phyloP scores from a whole-genome alignment of 1,140 invertebrate species.

The Rhyzopertha dominica region DNA sequence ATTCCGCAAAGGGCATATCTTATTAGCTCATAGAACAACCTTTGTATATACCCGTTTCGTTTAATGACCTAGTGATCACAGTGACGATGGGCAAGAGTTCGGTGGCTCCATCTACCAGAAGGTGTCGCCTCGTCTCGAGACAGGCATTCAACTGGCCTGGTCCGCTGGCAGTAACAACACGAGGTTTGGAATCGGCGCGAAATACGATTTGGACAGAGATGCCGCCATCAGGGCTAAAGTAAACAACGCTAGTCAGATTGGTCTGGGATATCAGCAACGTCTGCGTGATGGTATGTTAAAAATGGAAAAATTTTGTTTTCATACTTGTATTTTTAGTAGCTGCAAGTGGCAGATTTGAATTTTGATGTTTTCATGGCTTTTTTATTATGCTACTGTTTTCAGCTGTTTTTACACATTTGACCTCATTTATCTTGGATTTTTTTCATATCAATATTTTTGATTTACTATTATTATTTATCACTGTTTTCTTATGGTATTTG shows the following conservation, averaged over 20 bases:
- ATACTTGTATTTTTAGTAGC: conserved; percentile 28
- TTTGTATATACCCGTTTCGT: no score
- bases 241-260: conserved; percentile 89
- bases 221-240: conserved; percentile 84
- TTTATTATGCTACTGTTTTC: no score
- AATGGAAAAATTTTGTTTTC: conserved; percentile 4
- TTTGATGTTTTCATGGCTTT: no score
- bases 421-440: no score
- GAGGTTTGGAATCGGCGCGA: conserved; percentile 81
- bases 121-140: conserved; percentile 76
- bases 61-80: no score
- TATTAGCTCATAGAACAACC: no score
- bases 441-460: no score
- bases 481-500: no score
- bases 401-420: no score
- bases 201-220: conserved; percentile 79
- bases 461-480: no score
- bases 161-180: conserved; percentile 79
- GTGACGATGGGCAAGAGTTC: conserved; percentile 89
- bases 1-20: no score
- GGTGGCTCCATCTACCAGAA: conserved; percentile 88
- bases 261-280: conserved; percentile 88
- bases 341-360: no score
- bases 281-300: conserved; percentile 69
- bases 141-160: conserved; percentile 85